Evolutionary conservation across 2,888 invertebrate species (phyloP).

Genomic region (Xylota sylvarum): DNA sequence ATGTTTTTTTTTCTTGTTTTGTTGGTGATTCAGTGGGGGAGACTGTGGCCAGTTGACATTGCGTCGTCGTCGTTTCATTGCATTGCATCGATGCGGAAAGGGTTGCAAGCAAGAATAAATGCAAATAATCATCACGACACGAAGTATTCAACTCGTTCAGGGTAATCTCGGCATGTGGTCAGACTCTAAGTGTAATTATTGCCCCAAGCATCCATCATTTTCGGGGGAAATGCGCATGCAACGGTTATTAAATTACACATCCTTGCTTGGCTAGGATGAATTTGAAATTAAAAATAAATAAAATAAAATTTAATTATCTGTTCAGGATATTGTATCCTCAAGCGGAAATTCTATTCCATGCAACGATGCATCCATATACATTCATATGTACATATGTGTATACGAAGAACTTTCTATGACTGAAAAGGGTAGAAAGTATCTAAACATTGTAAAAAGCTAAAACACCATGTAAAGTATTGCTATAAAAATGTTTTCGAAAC

Average conservation of each 20-base stretch:
- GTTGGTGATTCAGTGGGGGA: slow-evolving; percentile 33
- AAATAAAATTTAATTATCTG: slow-evolving; percentile 69
- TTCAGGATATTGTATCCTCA: slow-evolving; percentile 49
- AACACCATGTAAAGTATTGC: slow-evolving; percentile 38
- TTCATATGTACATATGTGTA: slow-evolving; percentile 7
- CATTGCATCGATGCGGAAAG: slow-evolving; percentile 45
- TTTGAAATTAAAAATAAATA: slow-evolving; percentile 73
- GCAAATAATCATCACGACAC: slow-evolving; percentile 49
- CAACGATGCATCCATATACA: slow-evolving; percentile 18
- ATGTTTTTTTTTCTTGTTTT: slow-evolving; percentile 31
- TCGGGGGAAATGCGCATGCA: slow-evolving; percentile 64
- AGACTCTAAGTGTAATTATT: slow-evolving; percentile 84
- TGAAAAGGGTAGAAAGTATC: slow-evolving; percentile 6
- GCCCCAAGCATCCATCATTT: slow-evolving; percentile 80
- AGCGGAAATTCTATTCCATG: slow-evolving; percentile 52
- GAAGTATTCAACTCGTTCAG: slow-evolving; percentile 30
- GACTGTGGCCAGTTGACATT: slow-evolving; percentile 60
- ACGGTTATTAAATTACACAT: slow-evolving; percentile 76
- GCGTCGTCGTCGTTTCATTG: slow-evolving; percentile 54
- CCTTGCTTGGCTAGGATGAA: slow-evolving; percentile 58
- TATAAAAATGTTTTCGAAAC: slow-evolving; percentile 51
- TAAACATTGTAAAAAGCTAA: slow-evolving; percentile 30
- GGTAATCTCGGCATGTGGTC: slow-evolving; percentile 84
- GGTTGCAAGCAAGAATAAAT: slow-evolving; percentile 35
- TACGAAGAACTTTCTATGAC: neutral